Conservation (phyloP, 2,888 invertebrate genomes). For the Platycheirus albimanus region DNA sequence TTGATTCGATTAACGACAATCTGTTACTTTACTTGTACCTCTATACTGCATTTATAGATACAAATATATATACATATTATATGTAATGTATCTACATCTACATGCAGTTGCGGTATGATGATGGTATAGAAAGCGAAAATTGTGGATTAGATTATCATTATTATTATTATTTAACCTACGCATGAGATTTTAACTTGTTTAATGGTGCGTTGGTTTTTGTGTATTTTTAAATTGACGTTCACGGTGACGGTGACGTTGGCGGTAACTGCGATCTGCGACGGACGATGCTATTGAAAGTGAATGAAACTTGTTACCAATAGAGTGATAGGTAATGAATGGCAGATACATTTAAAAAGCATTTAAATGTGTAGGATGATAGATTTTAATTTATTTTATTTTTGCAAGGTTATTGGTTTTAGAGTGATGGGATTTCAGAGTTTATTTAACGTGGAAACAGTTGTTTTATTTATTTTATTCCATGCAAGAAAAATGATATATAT, state of each 20-base stretch:
- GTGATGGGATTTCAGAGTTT: too few relatives aligned
- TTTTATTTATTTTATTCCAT: too few relatives aligned
- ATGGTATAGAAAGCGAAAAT: constrained; percentile 64
- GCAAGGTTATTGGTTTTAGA: too few relatives aligned
- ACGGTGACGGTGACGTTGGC: background rate
- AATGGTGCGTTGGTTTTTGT: constrained; percentile 16
- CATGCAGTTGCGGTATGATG: constrained; percentile 8
- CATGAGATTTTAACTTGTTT: constrained; percentile 48
- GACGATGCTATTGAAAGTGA: constrained; percentile 36
- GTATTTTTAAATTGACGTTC: background rate
- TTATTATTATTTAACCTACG: constrained; percentile 69
- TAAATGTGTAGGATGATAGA: too few relatives aligned
- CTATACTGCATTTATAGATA: too few relatives aligned
- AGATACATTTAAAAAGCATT: too few relatives aligned
- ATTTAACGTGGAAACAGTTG: too few relatives aligned
- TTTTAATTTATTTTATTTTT: too few relatives aligned
- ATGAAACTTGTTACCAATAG: constrained; percentile 24
- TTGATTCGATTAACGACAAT: constrained; percentile 69
- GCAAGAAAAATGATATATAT: too few relatives aligned
- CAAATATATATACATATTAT: too few relatives aligned
- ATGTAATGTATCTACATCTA: background rate
- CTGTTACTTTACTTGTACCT: constrained; percentile 10
- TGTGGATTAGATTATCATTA: constrained; percentile 65
- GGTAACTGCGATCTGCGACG: too few relatives aligned
- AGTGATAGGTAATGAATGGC: too few relatives aligned